A percentile compares a stretch with the other conserved stretches of the same genome.
Conservation (phyloP, 2,797 vertebrate genomes). For the Novumbra hubbsi region DNA sequence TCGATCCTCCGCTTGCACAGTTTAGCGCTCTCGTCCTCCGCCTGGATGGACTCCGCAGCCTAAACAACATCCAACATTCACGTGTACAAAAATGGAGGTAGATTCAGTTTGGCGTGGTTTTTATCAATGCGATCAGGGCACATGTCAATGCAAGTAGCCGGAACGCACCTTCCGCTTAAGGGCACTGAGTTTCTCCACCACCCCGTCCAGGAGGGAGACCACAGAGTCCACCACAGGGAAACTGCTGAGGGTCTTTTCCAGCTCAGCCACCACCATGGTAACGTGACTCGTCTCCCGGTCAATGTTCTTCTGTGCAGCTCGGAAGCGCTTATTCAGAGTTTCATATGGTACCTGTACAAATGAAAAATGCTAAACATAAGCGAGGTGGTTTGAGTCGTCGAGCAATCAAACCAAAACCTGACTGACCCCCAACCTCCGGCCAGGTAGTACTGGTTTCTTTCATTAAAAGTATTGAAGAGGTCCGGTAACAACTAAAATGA, state of each 20-base stretch:
- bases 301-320: slow-evolving; percentile 97
- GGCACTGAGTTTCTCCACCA: slow-evolving; percentile 96
- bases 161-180: slow-evolving; percentile 90
- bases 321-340: slow-evolving; percentile 96
- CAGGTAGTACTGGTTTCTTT: too few species aligned
- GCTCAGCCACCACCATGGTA: slow-evolving; percentile 96
- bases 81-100: background rate
- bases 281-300: slow-evolving; percentile 98
- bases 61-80: slow-evolving; percentile 41
- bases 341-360: slow-evolving; percentile 90
- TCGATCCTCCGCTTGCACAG: slow-evolving; percentile 96
- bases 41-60: slow-evolving; percentile 98
- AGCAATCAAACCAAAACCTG: background rate
- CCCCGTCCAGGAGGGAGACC: slow-evolving; percentile 94
- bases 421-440: too few species aligned
- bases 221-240: slow-evolving; percentile 96
- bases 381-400: background rate
- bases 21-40: slow-evolving; percentile 97
- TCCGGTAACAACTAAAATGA: too few species aligned
- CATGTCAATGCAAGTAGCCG: background rate
- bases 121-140: too few species aligned
- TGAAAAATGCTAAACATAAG: background rate
- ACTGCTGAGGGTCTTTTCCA: slow-evolving; percentile 95
- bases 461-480: too few species aligned
- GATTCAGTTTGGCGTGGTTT: background rate